Evolutionary conservation across 2,888 invertebrate species (phyloP).

Genomic region (Spilosoma lubricipeda): DNA sequence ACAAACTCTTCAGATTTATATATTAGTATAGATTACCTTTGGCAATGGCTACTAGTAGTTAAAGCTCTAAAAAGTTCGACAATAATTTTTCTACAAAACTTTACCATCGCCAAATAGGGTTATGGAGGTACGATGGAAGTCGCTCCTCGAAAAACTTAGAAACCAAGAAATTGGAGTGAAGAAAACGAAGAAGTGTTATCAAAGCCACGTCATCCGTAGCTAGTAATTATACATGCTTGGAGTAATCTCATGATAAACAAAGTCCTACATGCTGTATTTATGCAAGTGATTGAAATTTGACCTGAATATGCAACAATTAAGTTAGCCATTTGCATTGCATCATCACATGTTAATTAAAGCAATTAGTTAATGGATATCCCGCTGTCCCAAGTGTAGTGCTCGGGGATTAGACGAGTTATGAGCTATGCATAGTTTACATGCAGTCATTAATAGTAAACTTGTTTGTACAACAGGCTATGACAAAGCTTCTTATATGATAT

Average conservation of each 20-base stretch:
- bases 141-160: no score
- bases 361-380: constrained; percentile 23
- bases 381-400: constrained; percentile 8
- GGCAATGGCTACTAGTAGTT: no score
- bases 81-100: no score
- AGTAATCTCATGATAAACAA: neutral
- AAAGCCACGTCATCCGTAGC: neutral
- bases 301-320: constrained; percentile 29
- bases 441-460: neutral
- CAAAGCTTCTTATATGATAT: no score
- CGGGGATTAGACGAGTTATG: constrained; percentile 9
- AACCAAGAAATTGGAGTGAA: no score
- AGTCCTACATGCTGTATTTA: constrained; percentile 11
- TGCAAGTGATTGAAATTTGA: constrained; percentile 27
- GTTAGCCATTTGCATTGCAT: constrained; percentile 28
- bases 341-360: constrained; percentile 27
- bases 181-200: no score
- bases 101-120: no score
- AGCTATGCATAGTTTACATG: neutral
- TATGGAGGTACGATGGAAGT: no score
- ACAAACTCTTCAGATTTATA: no score
- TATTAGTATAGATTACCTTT: no score
- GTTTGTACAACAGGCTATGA: neutral
- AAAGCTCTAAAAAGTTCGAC: no score
- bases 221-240: neutral